Base-by-base conservation (phyloP, 2,113 vertebrate species). In the Larimichthys crocea region DNA sequence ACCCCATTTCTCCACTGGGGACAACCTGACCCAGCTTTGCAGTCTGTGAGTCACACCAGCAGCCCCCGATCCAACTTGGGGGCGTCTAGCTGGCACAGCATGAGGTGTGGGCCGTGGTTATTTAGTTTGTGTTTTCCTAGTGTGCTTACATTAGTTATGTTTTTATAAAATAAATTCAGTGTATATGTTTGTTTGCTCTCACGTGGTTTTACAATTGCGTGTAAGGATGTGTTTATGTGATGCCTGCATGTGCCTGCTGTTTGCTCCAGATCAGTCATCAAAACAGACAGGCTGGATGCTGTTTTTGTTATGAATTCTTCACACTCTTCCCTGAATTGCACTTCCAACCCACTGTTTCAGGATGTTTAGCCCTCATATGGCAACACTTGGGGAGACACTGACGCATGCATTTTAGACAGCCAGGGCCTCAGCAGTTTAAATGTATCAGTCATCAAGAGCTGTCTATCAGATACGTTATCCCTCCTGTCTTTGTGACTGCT, bases 21-120 rank as follows among this genome's bases (percentile, higher is more conserved):
- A 91, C 87, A 81, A 74, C 77, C 31, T 89, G 90, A 91, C 91
- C 86, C 86, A 79, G 66, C 80, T 78, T 76, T 5, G 35, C 57
- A 46, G 63, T 57, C 77, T 79, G 48, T 74, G 68, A 80, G 42
- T 85, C 74, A 83, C 82, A 64, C 24, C 77, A 64, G 44, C 24
- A 46, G 31, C 5, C 26, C 19, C 19, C 1, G 1, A 42, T 80
- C 26, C 24, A 40, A n/a, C 48, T 14, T 8, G 35, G 40, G 68
- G 49, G 40, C 5, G 26, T 73, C 44, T 57, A 2, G 60, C n/a
- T 65, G 40, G 22, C 49, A 56, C 57, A 59, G 14, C n/a, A n/a
- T 55, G 52, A 78, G 55, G 15, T 24, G 59, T 61, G 49, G 62
- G 22, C 20, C 40, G 1, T 40, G 35, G 35, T 40, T 56, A 3